Percentiles rank a stretch among this genome's conserved stretches.
These are phyloP conservation scores for Tuta absoluta DNA, from an alignment of 2,888 invertebrate species.

Conservation along the genomic window DNA sequence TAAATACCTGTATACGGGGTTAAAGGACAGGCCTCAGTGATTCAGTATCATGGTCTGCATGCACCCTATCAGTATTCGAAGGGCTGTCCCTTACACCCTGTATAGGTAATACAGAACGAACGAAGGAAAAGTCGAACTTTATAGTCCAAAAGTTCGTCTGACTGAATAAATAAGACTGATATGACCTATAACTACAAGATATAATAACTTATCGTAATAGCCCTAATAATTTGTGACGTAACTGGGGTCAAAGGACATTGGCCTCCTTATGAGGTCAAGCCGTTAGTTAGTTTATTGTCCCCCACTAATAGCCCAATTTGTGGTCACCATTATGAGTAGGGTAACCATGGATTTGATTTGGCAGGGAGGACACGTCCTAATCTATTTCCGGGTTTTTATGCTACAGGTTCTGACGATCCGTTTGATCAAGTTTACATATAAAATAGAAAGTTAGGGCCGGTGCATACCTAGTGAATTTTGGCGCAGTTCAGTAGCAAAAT, in stretches of 20 bases:
- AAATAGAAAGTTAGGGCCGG: no score
- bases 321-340: neutral
- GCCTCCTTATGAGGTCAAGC: slow-evolving; percentile 7
- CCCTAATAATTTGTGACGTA: neutral
- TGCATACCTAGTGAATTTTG: no score
- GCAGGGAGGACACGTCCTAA: slow-evolving; percentile 3
- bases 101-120: no score
- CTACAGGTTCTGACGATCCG: neutral
- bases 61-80: no score
- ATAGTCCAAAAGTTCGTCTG: no score
- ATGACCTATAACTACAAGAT: neutral
- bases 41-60: no score
- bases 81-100: no score
- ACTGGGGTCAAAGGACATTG: slow-evolving; percentile 1
- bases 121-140: no score
- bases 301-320: neutral
- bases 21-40: no score
- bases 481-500: no score
- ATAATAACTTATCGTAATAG: slow-evolving; percentile 6
- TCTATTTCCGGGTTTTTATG: neutral
- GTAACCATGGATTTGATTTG: slow-evolving; percentile 8
- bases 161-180: neutral
- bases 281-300: slow-evolving; percentile 6
- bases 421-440: neutral
- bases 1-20: no score